A percentile compares a stretch with the other conserved stretches of the same genome.
phyloP scores from a whole-genome alignment of 2,797 vertebrate genomes.

The Malacoctenus gilli region DNA sequence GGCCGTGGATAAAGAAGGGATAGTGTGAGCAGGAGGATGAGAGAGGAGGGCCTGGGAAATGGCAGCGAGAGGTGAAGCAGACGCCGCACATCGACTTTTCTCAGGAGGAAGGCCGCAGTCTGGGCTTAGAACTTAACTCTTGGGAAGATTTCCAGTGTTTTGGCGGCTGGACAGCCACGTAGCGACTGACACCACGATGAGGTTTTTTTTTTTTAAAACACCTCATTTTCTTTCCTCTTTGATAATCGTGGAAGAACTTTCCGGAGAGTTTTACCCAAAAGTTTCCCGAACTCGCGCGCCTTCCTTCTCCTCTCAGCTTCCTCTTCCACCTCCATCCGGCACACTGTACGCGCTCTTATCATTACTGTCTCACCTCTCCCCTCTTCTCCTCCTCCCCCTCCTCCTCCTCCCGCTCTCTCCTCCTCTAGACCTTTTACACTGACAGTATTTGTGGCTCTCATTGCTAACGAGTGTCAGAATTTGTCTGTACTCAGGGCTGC shows the following conservation, averaged over 20 bases:
- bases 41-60: constrained; percentile 69
- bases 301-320: constrained; percentile 6
- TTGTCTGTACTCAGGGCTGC: constrained; percentile 78
- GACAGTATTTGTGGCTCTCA: constrained; percentile 66
- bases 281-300: constrained; percentile 25
- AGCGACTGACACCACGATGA: constrained; percentile 12
- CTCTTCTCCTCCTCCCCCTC: constrained; percentile 2
- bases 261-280: constrained; percentile 23
- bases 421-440: constrained; percentile 46
- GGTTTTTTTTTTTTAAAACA: not conserved
- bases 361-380: constrained; percentile 31
- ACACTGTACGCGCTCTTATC: constrained; percentile 37
- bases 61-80: constrained; percentile 53
- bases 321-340: constrained; percentile 12
- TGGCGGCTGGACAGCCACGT: constrained; percentile 15
- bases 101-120: constrained; percentile 45
- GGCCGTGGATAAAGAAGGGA: constrained; percentile 51
- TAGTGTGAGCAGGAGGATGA: constrained; percentile 42
- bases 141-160: constrained; percentile 39
- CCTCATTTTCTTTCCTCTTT: constrained; percentile 17
- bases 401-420: constrained; percentile 12
- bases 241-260: constrained; percentile 15
- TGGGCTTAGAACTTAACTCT: constrained; percentile 51
- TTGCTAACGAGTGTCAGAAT: constrained; percentile 81
- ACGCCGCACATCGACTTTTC: constrained; percentile 56